phyloP scores from a whole-genome alignment of 2,888 invertebrate species.

The Phortica magna region DNA sequence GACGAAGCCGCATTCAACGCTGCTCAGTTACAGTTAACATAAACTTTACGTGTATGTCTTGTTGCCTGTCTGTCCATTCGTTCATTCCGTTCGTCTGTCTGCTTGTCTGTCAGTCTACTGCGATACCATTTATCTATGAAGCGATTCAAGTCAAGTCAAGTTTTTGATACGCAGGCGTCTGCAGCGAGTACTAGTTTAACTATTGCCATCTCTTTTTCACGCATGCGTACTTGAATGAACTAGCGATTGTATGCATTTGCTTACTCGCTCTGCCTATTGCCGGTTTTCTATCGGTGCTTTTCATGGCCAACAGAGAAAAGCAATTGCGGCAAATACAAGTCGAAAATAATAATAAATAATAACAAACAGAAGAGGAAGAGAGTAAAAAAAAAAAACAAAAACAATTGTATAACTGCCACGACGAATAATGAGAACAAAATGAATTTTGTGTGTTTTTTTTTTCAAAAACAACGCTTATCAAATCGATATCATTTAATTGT shows the following conservation, averaged over 20 bases:
- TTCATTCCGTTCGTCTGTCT: too few relatives aligned
- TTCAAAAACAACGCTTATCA: not conserved
- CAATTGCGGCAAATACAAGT: not conserved
- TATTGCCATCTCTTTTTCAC: too few relatives aligned
- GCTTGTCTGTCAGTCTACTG: too few relatives aligned
- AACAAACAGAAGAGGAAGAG: not conserved
- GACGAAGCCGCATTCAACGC: not conserved
- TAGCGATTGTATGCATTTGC: not conserved
- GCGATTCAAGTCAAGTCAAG: not conserved
- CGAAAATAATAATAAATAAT: not conserved
- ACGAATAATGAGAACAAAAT: not conserved
- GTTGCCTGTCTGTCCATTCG: too few relatives aligned
- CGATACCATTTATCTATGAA: not conserved
- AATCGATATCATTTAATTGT: conserved; percentile 7
- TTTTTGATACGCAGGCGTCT: not conserved
- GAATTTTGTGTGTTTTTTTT: not conserved
- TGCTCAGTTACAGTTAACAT: not conserved
- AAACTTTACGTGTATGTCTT: not conserved
- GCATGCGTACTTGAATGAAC: too few relatives aligned
- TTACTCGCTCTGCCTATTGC: not conserved
- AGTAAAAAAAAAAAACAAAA: not conserved
- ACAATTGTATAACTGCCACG: not conserved
- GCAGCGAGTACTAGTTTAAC: not conserved
- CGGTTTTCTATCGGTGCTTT: not conserved
- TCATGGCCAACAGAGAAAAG: conserved; percentile 8